phyloP scores from a whole-genome alignment of 2,888 invertebrate genomes.

The Rhyacophila evoluta region DNA sequence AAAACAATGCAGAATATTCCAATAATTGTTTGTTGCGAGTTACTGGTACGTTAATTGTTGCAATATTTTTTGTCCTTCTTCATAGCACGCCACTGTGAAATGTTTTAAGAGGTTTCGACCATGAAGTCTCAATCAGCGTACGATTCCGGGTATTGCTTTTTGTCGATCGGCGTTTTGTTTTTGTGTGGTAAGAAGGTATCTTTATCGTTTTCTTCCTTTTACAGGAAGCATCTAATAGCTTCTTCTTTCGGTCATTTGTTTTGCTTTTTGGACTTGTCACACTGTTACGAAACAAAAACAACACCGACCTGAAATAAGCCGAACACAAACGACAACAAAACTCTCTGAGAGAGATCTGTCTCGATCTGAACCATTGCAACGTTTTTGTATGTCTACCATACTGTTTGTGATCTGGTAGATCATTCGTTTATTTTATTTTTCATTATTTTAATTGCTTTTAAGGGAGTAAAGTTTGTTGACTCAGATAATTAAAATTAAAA shows the following conservation, averaged over 20 bases:
- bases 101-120: not conserved
- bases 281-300: not conserved
- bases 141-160: not conserved
- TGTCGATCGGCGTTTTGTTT: not conserved
- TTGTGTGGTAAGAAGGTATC: not conserved
- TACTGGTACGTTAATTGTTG: too few relatives aligned
- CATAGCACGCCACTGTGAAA: too few relatives aligned
- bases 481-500: too few relatives aligned
- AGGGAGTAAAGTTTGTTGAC: not conserved
- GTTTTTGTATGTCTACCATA: not conserved
- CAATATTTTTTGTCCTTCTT: too few relatives aligned
- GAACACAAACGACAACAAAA: not conserved
- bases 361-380: not conserved
- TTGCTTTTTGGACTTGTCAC: constrained; percentile 16
- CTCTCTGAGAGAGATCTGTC: not conserved
- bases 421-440: not conserved
- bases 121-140: not conserved
- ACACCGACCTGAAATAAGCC: not conserved
- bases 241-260: not conserved
- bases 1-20: too few relatives aligned
- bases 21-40: too few relatives aligned
- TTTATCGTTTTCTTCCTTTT: constrained; percentile 7
- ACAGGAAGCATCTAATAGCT: not conserved
- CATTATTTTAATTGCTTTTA: constrained; percentile 12
- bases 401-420: too few relatives aligned